A percentile compares a stretch with the other conserved stretches of the same genome.
Conservation (phyloP, 2,113 vertebrate genomes). For the Cyprinodon tularosa region DNA sequence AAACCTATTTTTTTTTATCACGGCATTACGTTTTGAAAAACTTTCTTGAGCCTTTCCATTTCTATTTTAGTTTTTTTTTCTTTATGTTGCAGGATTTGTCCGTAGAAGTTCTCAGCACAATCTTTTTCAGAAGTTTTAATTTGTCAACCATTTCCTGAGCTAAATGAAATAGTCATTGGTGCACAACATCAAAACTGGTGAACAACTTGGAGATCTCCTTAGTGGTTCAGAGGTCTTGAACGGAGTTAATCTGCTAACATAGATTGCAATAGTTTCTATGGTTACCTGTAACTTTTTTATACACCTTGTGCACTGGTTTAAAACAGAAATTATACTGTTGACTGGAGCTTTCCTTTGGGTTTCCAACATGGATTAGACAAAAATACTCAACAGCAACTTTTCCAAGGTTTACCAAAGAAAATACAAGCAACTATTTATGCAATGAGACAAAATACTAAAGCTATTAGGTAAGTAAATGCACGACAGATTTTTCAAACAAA, state of each 20-base stretch:
- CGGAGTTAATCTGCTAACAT: conserved; percentile 11
- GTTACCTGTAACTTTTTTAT: conserved; percentile 36
- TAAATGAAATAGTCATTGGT: background rate
- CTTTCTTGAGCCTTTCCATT: background rate
- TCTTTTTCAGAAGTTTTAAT: conserved; percentile 7
- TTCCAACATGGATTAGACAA: conserved; percentile 25
- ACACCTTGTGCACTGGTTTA: conserved; percentile 35
- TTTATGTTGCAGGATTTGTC: background rate
- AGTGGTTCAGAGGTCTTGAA: conserved; percentile 19
- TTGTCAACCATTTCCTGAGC: conserved; percentile 17
- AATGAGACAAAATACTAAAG: background rate
- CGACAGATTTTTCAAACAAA: background rate
- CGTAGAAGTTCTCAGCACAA: conserved; percentile 1
- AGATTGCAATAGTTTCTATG: conserved; percentile 24
- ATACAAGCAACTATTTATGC: background rate
- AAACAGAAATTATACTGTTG: conserved; percentile 18
- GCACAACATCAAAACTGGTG: conserved; percentile 6
- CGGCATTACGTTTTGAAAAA: background rate
- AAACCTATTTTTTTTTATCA: background rate
- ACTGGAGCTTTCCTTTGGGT: conserved; percentile 21
- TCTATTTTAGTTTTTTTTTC: background rate
- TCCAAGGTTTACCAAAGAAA: conserved; percentile 3
- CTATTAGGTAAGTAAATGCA: too few species aligned
- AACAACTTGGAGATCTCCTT: conserved; percentile 9
- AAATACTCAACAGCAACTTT: background rate